These are phyloP conservation scores for Orestias chungarensis DNA, from an alignment of 2,797 vertebrate species.

Conservation along the genomic window DNA sequence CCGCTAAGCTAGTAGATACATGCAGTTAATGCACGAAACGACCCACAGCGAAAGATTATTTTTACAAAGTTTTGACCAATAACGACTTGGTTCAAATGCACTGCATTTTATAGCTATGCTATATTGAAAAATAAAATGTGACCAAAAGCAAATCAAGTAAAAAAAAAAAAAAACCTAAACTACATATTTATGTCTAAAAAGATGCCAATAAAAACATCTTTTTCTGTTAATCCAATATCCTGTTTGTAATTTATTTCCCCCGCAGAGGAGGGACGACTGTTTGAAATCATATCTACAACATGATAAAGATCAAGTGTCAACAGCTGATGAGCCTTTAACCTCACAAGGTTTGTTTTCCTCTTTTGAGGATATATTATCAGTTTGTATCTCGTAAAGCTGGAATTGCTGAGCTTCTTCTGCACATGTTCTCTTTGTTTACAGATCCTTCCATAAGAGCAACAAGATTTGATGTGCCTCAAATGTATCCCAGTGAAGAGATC, in stretches of 20 bases:
- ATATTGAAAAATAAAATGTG: too few species aligned
- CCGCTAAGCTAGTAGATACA: neutral
- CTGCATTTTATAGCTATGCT: neutral
- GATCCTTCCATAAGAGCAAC: slow-evolving; percentile 24
- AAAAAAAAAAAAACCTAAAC: too few species aligned
- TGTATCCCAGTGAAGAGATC: slow-evolving; percentile 11
- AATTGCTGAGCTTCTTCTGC: neutral
- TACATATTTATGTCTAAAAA: too few species aligned
- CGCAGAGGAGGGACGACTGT: slow-evolving; percentile 60
- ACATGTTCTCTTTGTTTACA: slow-evolving; percentile 24
- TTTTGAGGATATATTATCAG: neutral
- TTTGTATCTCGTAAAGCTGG: neutral
- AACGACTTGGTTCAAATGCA: neutral
- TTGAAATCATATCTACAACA: slow-evolving; percentile 37
- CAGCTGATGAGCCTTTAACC: slow-evolving; percentile 20
- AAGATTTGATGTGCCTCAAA: slow-evolving; percentile 20
- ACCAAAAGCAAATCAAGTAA: too few species aligned
- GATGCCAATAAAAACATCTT: neutral
- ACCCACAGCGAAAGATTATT: neutral
- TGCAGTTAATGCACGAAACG: neutral
- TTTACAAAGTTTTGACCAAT: neutral
- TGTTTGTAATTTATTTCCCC: slow-evolving; percentile 11
- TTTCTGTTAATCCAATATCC: neutral
- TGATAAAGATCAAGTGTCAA: slow-evolving; percentile 34
- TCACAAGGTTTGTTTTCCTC: slow-evolving; percentile 43